These are phyloP conservation scores for Tautogolabrus adspersus DNA, from an alignment of 2,113 vertebrate genomes.

Conservation along the genomic window DNA sequence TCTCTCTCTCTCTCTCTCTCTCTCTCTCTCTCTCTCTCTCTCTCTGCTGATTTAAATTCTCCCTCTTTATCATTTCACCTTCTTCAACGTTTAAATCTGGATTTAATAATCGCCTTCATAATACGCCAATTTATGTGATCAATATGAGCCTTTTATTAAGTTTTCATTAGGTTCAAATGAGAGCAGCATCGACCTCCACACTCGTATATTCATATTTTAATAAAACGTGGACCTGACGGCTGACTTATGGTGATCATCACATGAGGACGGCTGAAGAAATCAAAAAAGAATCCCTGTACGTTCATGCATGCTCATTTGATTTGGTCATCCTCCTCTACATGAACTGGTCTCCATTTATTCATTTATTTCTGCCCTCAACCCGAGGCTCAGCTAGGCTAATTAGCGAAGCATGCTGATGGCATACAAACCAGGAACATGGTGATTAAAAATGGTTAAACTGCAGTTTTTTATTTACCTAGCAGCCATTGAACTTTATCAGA, in stretches of 20 bases:
- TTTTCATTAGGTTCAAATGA: slow-evolving; percentile 13
- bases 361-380: not conserved
- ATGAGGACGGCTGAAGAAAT: not conserved
- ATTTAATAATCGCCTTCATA: slow-evolving; percentile 17
- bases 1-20: not conserved
- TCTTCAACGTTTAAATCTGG: not conserved
- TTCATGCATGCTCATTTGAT: not conserved
- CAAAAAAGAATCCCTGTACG: not conserved
- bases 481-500: not conserved
- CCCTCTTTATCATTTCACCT: slow-evolving; percentile 3
- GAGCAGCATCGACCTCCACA: not conserved
- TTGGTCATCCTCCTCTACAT: not conserved
- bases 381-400: not conserved
- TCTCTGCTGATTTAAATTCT: not conserved
- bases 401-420: not conserved
- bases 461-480: not conserved
- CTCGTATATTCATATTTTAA: slow-evolving; percentile 25
- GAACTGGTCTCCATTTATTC: not conserved
- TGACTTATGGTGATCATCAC: not conserved
- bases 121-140: not conserved
- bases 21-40: not conserved
- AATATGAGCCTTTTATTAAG: slow-evolving; percentile 9
- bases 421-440: not conserved
- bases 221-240: not conserved
- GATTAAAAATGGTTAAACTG: slow-evolving; percentile 2